phyloP scores from a whole-genome alignment of 2,113 vertebrate genomes.

The Aplodontia rufa region DNA sequence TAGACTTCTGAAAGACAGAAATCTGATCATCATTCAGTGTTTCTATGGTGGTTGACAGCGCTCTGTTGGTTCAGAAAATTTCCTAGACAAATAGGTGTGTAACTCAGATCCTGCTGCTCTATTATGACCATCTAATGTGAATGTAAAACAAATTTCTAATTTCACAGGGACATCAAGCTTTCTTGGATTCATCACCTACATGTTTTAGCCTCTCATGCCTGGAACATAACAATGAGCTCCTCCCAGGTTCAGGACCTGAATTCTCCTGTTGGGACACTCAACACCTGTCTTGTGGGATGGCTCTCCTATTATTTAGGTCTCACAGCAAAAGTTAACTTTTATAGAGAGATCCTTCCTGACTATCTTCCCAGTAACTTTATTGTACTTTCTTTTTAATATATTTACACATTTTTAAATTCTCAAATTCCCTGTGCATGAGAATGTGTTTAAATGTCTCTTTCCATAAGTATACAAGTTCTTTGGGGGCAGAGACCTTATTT shows the following conservation, averaged over 20 bases:
- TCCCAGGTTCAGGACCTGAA: not conserved
- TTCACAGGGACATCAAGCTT: not conserved
- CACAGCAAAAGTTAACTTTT: not conserved
- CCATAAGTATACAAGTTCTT: not conserved
- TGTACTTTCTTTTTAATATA: not conserved
- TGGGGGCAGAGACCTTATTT: not conserved
- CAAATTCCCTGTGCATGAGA: not conserved
- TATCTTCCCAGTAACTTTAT: not conserved
- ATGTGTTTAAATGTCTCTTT: not conserved
- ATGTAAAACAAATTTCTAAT: not conserved
- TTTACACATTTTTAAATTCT: not conserved
- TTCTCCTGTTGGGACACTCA: not conserved
- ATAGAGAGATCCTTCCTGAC: not conserved
- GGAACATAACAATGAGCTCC: not conserved
- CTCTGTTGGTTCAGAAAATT: not conserved
- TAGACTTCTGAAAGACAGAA: not conserved
- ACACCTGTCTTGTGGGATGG: not conserved
- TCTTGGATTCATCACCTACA: not conserved
- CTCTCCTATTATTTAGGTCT: not conserved
- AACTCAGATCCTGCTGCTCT: not conserved
- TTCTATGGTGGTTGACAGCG: not conserved
- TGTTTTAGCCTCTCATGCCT: not conserved
- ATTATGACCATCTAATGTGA: not conserved
- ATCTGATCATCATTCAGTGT: not conserved
- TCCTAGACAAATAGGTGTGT: not conserved